Conservation (phyloP, 2,113 vertebrate genomes). For the Crotalus helleri region DNA sequence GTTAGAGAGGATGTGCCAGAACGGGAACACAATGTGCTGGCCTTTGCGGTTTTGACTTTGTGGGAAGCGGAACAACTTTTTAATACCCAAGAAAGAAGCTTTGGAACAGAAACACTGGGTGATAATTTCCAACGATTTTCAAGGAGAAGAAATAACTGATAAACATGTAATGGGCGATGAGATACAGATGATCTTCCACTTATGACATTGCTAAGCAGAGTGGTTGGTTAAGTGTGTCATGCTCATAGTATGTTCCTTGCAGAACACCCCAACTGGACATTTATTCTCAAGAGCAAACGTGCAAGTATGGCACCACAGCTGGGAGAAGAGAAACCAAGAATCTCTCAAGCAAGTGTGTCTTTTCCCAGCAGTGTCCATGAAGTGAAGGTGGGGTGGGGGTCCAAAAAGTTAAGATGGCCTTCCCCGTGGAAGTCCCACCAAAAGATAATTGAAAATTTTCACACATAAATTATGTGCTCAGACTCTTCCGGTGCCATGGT, state of each 20-base stretch:
- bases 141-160: background rate
- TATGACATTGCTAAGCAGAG: background rate
- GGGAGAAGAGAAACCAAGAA: background rate
- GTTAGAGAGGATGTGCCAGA: background rate
- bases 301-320: background rate
- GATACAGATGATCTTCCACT: background rate
- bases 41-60: background rate
- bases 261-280: background rate
- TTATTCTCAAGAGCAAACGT: background rate
- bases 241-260: background rate
- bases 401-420: background rate
- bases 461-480: background rate
- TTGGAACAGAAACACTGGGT: background rate
- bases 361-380: background rate
- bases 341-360: background rate
- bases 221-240: background rate
- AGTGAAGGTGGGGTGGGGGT: background rate
- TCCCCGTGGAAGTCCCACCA: background rate
- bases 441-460: background rate
- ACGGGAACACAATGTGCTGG: background rate
- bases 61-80: background rate
- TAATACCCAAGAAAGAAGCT: background rate
- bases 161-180: background rate
- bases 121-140: background rate
- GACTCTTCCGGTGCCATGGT: background rate